These are phyloP conservation scores for Lochmaea crataegi DNA, from an alignment of 2,888 invertebrate species.

Conservation along the genomic window DNA sequence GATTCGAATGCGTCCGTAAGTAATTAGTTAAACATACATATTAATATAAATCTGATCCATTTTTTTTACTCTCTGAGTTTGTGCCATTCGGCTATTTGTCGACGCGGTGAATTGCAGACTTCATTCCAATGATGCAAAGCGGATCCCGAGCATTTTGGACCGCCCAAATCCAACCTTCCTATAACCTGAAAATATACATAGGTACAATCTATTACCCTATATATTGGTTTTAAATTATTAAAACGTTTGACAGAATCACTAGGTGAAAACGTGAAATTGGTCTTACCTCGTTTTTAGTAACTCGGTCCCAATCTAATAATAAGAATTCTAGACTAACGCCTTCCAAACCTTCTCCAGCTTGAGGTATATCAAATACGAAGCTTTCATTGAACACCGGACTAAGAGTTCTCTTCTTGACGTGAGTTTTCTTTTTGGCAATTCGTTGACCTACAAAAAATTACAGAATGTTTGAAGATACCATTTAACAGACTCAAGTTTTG, in stretches of 20 bases:
- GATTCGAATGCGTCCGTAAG: constrained; percentile 34
- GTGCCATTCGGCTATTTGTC: constrained; percentile 99
- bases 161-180: constrained; percentile 93
- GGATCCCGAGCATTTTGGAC: constrained; percentile 80
- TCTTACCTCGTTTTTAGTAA: constrained; percentile 95
- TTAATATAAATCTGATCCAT: constrained; percentile 13
- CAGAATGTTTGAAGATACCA: no score
- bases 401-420: constrained; percentile 96
- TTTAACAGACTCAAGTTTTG: no score
- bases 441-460: constrained; percentile 77
- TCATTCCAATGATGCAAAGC: constrained; percentile 97
- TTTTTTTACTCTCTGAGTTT: constrained; percentile 86
- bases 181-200: constrained; percentile 77
- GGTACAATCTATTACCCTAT: not conserved
- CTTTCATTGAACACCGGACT: constrained; percentile 99
- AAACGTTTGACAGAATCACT: no score
- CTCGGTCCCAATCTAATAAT: constrained; percentile 96
- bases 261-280: no score
- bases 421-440: constrained; percentile 98
- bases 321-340: constrained; percentile 89
- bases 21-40: constrained; percentile 36
- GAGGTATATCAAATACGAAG: constrained; percentile 95
- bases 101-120: constrained; percentile 94
- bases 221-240: no score
- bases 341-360: constrained; percentile 79